Base-by-base conservation (phyloP, 1,140 invertebrate species). In the Ptiloglossa arizonensis region DNA sequence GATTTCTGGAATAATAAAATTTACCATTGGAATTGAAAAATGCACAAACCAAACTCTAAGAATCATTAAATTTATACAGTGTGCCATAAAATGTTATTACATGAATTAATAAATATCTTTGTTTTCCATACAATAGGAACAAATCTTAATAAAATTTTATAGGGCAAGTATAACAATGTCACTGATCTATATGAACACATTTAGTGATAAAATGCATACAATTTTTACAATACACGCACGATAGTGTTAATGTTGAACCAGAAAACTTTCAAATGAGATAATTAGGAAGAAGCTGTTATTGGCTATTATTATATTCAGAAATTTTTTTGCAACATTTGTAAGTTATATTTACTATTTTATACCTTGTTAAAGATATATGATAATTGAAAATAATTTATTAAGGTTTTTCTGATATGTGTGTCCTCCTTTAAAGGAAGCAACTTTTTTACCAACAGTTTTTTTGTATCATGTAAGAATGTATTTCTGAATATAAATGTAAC, bases 281-380 rank as follows among this genome's bases (percentile, higher is more conserved):
- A 70, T 27, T 6, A 24, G 22, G 15, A 32, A 70, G 52, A 32
- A 74, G 8, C 57, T 38, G 27, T 46, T 69, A 56, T 17, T 15
- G n/a, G 27, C 17, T 69, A 27, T 38, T 50, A 69, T 59, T 70
- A 35, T 29, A 60, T 38, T 29, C 22, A 77, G 29, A 32, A 70
- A 41, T 70, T 60, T 32, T n/a, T 77, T 77, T 70, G 67, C 56
- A 52, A 70, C 24, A 70, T 77, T 70, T 77, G 66, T 70, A 77
- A 62, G 24, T 54, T 60, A 8, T 70, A 70, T 70, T 77, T 32
- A 44, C 74, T 77, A 62, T 77, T 77, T 77, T 77, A 70, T 70
- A 77, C 13, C 66, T 77, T 62, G 56, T 70, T 70, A 44, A 52
- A 69, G 5, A 50, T 77, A 59, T 77, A 77, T 35, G n/a, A 32